phyloP scores from a whole-genome alignment of 2,113 vertebrate species.

The human region DNA sequence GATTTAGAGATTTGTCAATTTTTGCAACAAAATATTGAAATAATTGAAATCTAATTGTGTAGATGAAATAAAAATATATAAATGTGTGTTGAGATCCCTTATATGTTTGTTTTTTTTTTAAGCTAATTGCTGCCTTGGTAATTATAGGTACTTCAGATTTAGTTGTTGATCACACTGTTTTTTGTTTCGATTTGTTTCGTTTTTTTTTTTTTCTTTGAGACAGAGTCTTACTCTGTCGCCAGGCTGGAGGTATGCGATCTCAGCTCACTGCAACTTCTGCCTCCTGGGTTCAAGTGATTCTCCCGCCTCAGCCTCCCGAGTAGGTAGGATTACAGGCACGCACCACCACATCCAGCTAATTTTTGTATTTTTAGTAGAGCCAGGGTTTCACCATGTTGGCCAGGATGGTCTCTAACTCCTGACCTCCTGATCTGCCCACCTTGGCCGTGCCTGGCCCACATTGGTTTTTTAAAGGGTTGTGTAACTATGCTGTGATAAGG shows the following conservation, averaged over 20 bases:
- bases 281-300: too few relatives aligned
- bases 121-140: not conserved
- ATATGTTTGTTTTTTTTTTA: not conserved
- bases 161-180: not conserved
- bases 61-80: not conserved
- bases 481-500: not conserved
- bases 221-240: too few relatives aligned
- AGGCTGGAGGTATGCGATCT: too few relatives aligned
- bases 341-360: too few relatives aligned
- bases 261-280: too few relatives aligned
- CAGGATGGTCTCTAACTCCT: too few relatives aligned
- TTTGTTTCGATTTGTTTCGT: not conserved
- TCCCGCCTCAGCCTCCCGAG: too few relatives aligned
- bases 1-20: not conserved
- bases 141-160: not conserved
- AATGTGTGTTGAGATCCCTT: not conserved
- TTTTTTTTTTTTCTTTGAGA: too few relatives aligned
- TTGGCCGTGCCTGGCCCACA: not conserved
- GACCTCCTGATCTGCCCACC: too few relatives aligned
- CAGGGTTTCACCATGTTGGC: too few relatives aligned
- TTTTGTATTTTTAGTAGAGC: too few relatives aligned
- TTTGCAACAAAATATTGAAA: constrained; percentile 18
- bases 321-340: too few relatives aligned
- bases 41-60: not conserved
- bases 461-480: not conserved